Conservation (phyloP, 2,113 vertebrate genomes). For the Mobula hypostoma region DNA sequence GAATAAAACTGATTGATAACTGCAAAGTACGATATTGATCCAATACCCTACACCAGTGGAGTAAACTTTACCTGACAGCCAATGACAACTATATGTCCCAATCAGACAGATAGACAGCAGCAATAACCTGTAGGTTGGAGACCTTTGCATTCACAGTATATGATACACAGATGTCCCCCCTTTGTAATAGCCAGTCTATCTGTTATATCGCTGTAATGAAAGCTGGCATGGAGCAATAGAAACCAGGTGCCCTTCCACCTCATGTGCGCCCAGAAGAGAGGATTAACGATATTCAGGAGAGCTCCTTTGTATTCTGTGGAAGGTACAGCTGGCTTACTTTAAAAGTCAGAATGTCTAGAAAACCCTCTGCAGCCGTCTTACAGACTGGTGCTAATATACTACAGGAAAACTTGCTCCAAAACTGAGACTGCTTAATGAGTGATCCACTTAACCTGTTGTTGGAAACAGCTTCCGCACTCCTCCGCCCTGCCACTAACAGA, state of each 20-base stretch:
- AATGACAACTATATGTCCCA: not conserved
- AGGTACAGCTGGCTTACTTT: not conserved
- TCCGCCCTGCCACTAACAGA: not conserved
- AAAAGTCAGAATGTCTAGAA: not conserved
- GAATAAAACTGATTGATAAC: not conserved
- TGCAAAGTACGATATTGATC: not conserved
- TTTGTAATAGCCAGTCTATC: not conserved
- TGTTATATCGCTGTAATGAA: not conserved
- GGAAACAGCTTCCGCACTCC: not conserved
- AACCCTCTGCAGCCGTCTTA: not conserved
- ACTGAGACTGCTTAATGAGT: not conserved
- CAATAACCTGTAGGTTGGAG: not conserved
- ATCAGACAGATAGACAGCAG: not conserved
- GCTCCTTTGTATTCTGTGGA: not conserved
- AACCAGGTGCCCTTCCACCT: not conserved
- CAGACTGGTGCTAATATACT: not conserved
- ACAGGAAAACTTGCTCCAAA: not conserved
- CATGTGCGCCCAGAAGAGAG: not conserved
- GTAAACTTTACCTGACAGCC: not conserved
- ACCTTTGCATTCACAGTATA: not conserved
- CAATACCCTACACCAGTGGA: not conserved
- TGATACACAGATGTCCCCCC: not conserved
- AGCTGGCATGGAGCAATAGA: not conserved
- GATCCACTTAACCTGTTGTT: not conserved
- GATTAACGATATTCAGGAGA: not conserved